Evolutionary conservation across 2,888 invertebrate genomes (phyloP), one percentile per base, ranked within the genome.

Genomic region (Troides helena): DNA sequence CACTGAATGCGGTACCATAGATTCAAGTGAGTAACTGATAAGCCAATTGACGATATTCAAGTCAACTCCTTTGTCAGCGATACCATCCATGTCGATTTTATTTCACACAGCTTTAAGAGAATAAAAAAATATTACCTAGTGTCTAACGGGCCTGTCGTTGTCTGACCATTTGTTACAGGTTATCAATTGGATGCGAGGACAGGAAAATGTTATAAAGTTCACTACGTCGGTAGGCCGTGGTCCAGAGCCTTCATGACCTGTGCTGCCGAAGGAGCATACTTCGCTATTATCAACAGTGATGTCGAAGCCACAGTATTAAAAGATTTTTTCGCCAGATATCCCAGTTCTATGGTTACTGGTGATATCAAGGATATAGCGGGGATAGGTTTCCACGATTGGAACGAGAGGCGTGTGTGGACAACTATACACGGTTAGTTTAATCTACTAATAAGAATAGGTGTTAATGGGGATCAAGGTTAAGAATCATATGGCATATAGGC

Each of bases 301-400:
- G 62, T 63, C 0, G 83, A 83, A 67, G 79, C 78, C 0, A 39
- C 71, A 43, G 67, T 80, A 8, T 46, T 80, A 0, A 75, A 69
- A 46, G 75, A 78, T 3, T 30, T 80, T 1, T 80, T 74, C 66
- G 74, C 72, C 0, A 74, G 71, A 46, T 62, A 73, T 58, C 75
- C 75, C 39, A 68, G 62, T n/a, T 69, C 30, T 61, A 72, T 10
- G 46, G 68, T 30, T 25, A 23, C 43, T 60, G 72, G 65, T 1
- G 62, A 67, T 1, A 72, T 71, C 70, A 76, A 72, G 5, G 62
- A 75, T 6, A 67, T 76, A 6, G 75, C 74, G 0, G 73, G 72
- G 17, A 66, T 81, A n/a, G 82, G 82, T 0, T 78, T 79, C 66
- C 76, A 75, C 8, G 78, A 79, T 64, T 79, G 78, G 78, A 72